Base-by-base conservation (phyloP, 2,888 invertebrate genomes). In the Polydrusus pterygomalis region DNA sequence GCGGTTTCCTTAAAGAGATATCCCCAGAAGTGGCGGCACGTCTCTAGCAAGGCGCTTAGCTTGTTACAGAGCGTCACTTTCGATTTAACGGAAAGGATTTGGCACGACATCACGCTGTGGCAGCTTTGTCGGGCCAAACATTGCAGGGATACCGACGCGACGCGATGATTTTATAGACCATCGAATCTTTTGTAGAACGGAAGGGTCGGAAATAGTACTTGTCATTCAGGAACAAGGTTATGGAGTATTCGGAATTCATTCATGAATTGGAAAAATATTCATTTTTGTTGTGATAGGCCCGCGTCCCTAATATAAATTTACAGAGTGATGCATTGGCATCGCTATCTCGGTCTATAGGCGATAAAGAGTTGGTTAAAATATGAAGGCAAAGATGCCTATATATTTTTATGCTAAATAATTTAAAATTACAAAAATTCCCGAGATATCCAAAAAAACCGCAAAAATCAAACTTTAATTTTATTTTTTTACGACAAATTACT, bases 131-230 rank as follows among this genome's bases (percentile, higher is more conserved):
- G 54, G 64, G 63, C 40, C 54, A n/a, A n/a, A n/a, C n/a, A 51
- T 67, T 71, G 64, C 64, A 71, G 51, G 54, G 71, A 70, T 71
- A 63, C 63, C 58, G 58, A 72, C 72, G n/a, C n/a, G n/a, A n/a
- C n/a, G n/a, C n/a, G n/a, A n/a, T n/a, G 60, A 72, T 72, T 72
- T 72, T 72, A 72, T 72, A 65, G 72, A 25, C 67, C 67, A 67
- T 67, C 65, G 65, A 67, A 58, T 72, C 72, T 65, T 60, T 72
- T 72, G 64, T 64, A 56, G 51, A 15, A 51, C 43, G 38, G 54
- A 62, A 71, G 71, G 71, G 63, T 38, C 71, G 71, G 71, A 71
- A 71, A 64, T 47, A 56, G 43, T 64, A 56, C 54, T 64, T 64
- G 45, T 64, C 51, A 54, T 25, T 64, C 43, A 45, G 40, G 30